Evolutionary conservation across 2,888 invertebrate species (phyloP).

Genomic region (Drosophila mulleri): DNA sequence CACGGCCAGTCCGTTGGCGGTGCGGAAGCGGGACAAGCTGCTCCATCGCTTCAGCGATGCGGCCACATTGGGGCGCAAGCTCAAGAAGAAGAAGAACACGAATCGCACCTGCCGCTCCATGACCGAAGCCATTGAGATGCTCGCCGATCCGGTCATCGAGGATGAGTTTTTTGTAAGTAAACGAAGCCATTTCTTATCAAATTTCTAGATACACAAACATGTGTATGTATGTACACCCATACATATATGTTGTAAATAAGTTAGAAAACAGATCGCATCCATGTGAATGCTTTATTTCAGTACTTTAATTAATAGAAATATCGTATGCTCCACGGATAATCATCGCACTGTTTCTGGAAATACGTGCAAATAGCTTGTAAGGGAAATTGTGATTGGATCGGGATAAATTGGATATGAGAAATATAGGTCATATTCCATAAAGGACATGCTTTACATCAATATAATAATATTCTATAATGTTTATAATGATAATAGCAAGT

Average conservation of each 20-base stretch:
- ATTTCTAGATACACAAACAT: conserved; percentile 12
- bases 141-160: conserved; percentile 85
- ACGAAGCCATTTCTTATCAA: conserved; percentile 24
- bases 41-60: conserved; percentile 85
- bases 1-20: conserved; percentile 82
- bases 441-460: background rate
- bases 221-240: background rate
- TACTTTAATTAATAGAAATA: conserved; percentile 29
- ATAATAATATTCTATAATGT: too few species aligned
- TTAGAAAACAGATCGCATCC: conserved; percentile 13
- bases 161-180: conserved; percentile 85
- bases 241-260: background rate
- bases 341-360: conserved; percentile 2
- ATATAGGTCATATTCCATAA: background rate
- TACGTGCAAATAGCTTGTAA: conserved; percentile 6
- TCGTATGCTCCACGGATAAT: conserved; percentile 8
- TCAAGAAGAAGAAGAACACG: conserved; percentile 85
- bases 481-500: too few species aligned
- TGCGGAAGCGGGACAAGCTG: conserved; percentile 84
- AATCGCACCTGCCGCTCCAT: conserved; percentile 85
- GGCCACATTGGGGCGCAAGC: conserved; percentile 84
- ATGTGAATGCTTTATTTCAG: conserved; percentile 16
- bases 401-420: background rate
- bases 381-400: background rate
- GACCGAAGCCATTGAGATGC: conserved; percentile 85